Conservation (phyloP, 1,140 invertebrate genomes). For the Atopsyche davidsoni region DNA sequence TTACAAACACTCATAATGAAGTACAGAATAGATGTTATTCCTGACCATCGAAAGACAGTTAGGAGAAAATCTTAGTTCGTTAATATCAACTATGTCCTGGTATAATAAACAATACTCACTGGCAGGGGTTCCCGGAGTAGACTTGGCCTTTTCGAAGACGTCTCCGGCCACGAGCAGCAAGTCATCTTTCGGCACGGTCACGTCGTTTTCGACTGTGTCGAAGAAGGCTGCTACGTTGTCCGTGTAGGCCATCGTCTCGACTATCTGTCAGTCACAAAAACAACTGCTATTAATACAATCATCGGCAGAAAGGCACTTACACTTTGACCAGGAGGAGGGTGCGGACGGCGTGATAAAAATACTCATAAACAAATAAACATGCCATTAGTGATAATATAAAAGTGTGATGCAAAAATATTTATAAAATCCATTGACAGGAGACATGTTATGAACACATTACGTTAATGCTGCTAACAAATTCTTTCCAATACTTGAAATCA, state of each 20-base stretch:
- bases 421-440: too few species aligned
- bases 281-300: conserved; percentile 10
- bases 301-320: not conserved
- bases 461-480: too few species aligned
- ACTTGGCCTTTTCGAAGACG: conserved; percentile 60
- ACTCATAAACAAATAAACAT: not conserved
- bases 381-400: not conserved
- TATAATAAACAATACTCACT: conserved; percentile 45
- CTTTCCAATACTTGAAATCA: too few species aligned
- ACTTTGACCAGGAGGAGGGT: not conserved
- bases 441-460: too few species aligned
- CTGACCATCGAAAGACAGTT: too few species aligned
- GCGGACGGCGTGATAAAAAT: too few species aligned
- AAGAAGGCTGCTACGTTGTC: conserved; percentile 74
- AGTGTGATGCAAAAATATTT: too few species aligned
- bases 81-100: too few species aligned
- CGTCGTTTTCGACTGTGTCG: conserved; percentile 57
- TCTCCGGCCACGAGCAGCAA: conserved; percentile 70
- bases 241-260: conserved; percentile 80
- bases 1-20: too few species aligned
- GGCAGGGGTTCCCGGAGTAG: conserved; percentile 60
- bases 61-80: too few species aligned
- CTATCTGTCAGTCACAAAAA: conserved; percentile 52
- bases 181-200: conserved; percentile 52
- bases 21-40: too few species aligned